Base-by-base conservation (phyloP, 2,888 invertebrate species). In the Tinea trinotella region DNA sequence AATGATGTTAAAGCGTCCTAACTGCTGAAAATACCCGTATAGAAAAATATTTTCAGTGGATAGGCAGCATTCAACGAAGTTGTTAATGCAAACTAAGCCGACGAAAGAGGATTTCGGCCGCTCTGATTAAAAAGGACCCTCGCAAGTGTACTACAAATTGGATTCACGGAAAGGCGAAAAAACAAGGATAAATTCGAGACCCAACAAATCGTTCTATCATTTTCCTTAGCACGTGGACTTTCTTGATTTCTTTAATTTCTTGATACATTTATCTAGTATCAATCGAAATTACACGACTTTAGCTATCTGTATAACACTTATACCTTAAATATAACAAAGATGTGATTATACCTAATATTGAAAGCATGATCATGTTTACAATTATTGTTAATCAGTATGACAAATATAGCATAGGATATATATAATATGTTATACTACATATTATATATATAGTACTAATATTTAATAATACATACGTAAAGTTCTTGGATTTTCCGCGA, bases 111-210 rank as follows among this genome's bases (percentile, higher is more conserved):
- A 64, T 67, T 59, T 59, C 59, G 60, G 63, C 56, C 57, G 59
- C 57, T 61, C 62, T 68, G 66, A 66, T 71, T 71, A 70, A 67
- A 68, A 70, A 64, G 62, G 64, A 60, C 63, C 64, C 61, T 64
- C 59, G 62, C 60, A 69, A 71, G 66, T 64, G 53, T 55, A 53
- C 5, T 49, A 65, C 61, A 65, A 69, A 71, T 71, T 70, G 67
- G 64, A 67, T 70, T 62, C 63, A 57, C 55, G 58, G 60, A 62
- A 62, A 67, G 34, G 46, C 24, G 24, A 53, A 53, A 55, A 52
- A 67, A 67, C 66, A 66, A 64, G 61, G 63, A 36, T 36, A 53
- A 53, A 53, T 64, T 62, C 61, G 55, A 61, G 57, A 53, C 60
- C 61, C 62, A 63, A 64, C 56, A 65, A 67, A 69, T 69, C 66